These are phyloP conservation scores for Shargacucullia verbasci DNA, from an alignment of 2,888 invertebrate genomes.

Conservation along the genomic window DNA sequence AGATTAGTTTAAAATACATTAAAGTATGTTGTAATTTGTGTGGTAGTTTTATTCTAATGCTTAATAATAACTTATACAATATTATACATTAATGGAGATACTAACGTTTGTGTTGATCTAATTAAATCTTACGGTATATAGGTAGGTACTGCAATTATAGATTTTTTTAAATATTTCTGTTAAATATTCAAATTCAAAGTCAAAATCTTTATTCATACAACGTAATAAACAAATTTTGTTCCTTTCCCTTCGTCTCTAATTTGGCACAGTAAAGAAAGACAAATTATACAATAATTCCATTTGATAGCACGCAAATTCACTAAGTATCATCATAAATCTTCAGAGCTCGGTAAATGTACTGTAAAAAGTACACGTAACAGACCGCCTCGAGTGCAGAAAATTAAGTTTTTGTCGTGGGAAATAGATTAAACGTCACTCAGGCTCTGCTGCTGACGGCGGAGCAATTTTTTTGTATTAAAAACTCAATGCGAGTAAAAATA, in stretches of 20 bases:
- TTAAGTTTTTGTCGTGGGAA: conserved; percentile 55
- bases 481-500: conserved; percentile 45
- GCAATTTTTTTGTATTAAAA: conserved; percentile 47
- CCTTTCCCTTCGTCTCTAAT: conserved; percentile 27
- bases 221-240: conserved; percentile 34
- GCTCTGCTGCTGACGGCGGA: conserved; percentile 38
- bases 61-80: no score
- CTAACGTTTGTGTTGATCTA: conserved; percentile 6
- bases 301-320: conserved; percentile 43
- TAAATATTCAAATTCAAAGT: no score
- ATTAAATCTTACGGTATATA: conserved; percentile 7
- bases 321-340: conserved; percentile 50
- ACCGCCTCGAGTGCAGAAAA: conserved; percentile 45
- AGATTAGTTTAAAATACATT: no score
- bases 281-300: conserved; percentile 40
- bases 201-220: no score
- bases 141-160: no score
- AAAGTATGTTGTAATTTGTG: no score
- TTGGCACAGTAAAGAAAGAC: conserved; percentile 41
- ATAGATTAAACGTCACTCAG: conserved; percentile 61
- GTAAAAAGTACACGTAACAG: conserved; percentile 39
- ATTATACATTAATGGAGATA: conserved; percentile 14
- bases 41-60: no score
- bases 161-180: no score
- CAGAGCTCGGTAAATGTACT: conserved; percentile 30